Evolutionary conservation across 2,888 invertebrate genomes (phyloP).

Genomic region (Dione vanillae): DNA sequence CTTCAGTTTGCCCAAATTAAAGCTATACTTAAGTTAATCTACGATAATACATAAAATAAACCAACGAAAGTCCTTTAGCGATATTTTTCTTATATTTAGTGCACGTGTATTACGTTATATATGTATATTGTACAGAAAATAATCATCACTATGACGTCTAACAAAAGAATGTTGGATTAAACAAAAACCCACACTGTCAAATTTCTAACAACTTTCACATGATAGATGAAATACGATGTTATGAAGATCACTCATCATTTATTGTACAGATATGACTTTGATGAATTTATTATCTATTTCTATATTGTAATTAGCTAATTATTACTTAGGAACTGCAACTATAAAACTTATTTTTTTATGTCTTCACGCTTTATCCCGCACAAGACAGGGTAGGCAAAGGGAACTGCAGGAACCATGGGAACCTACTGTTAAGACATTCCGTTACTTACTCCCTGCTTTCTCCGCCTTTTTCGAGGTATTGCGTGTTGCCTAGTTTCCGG

Average conservation of each 20-base stretch:
- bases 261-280: slow-evolving; percentile 14
- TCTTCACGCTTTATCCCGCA: too few species aligned
- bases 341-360: background rate
- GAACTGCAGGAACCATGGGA: too few species aligned
- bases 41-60: background rate
- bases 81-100: background rate
- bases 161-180: slow-evolving; percentile 22
- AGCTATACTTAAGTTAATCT: background rate
- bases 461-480: too few species aligned
- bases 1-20: background rate
- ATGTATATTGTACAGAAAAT: background rate
- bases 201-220: slow-evolving; percentile 38
- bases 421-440: too few species aligned
- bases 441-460: too few species aligned
- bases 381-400: too few species aligned
- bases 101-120: background rate
- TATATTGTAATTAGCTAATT: background rate
- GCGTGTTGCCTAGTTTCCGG: too few species aligned
- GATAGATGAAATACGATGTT: slow-evolving; percentile 35
- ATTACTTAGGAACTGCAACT: background rate
- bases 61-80: background rate
- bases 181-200: slow-evolving; percentile 24
- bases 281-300: background rate
- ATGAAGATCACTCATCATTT: slow-evolving; percentile 27
- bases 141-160: background rate